Evolutionary conservation across 2,797 vertebrate species (phyloP), one percentile per base, ranked within the genome.

Genomic region (Protosalanx chinensis): DNA sequence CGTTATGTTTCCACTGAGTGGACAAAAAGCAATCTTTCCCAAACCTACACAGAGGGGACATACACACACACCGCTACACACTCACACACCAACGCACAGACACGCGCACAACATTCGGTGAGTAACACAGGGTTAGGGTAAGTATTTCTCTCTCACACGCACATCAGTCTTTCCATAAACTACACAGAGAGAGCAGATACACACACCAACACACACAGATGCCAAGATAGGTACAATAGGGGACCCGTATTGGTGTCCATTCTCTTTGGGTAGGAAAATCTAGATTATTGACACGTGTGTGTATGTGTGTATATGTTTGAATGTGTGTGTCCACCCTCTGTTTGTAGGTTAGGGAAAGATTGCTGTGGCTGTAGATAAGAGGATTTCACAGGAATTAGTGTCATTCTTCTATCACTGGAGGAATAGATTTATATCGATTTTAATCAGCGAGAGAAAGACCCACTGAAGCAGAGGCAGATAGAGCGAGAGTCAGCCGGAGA

Each of bases 321-420:
- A 62, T 33, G 74, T 72, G 59, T 57, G n/a, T 72, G 59, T 72
- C 63, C 57, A 70, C 59, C 61, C 78, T 57, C 66, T 73, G 88
- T 90, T 91, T 89, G 90, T 93, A 91, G 90, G 90, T 91, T 92
- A 90, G 86, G 74, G 88, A 90, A 91, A 92, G 88, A 93, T 92
- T 90, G 86, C 86, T 80, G 79, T 78, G 87, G 87, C 83, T 69
- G 74, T 70, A 73, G 86, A 90, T 94, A 93, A 94, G 92, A 93
- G 91, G 93, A 93, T 94, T 94, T 91, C 62, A 33, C 81, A 79
- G 90, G 91, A 92, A 93, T 94, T 92, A 91, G 91, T 90, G 90
- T 89, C 88, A 90, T 90, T 93, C 90, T 89, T 92, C 86, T 84
- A 86, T 90, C 76, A 85, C 84, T 69, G 41, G 86, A 87, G 86